Evolutionary conservation across 35 echinoderm and acorn worm genomes (phyloP).

Genomic region (Stichopus chloronotus): DNA sequence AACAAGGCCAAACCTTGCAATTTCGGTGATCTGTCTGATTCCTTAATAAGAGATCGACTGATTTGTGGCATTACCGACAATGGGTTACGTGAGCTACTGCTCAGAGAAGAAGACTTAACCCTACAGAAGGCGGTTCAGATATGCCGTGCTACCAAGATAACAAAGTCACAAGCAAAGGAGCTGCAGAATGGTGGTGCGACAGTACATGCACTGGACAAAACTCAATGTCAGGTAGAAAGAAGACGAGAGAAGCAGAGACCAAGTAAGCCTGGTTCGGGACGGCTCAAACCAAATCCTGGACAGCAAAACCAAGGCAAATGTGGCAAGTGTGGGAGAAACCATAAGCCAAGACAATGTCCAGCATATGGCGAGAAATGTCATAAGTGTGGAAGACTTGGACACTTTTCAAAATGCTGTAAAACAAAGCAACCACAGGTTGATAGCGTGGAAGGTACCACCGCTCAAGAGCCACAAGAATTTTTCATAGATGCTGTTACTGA

Average conservation of each 20-base stretch:
- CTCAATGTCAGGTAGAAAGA: background rate
- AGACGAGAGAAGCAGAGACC: background rate
- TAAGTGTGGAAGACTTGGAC: background rate
- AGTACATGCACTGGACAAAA: background rate
- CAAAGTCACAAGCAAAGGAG: background rate
- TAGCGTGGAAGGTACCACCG: slow-evolving; percentile 23
- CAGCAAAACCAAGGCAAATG: background rate
- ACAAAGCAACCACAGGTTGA: background rate
- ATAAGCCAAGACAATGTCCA: background rate
- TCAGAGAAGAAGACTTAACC: slow-evolving; percentile 23
- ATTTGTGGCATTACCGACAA: slow-evolving; percentile 52
- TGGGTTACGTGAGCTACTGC: slow-evolving; percentile 21
- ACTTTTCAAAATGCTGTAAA: slow-evolving; percentile 34
- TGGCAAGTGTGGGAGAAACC: slow-evolving; percentile 48
- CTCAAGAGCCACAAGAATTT: background rate
- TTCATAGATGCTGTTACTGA: slow-evolving; percentile 27
- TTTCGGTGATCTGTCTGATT: slow-evolving; percentile 28
- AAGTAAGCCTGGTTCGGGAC: too few relatives aligned
- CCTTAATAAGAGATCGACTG: slow-evolving; percentile 38
- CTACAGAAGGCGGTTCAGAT: slow-evolving; percentile 17
- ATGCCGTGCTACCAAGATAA: slow-evolving; percentile 34
- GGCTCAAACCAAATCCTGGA: background rate
- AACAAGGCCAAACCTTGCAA: slow-evolving; percentile 52
- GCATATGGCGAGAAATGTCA: slow-evolving; percentile 8
- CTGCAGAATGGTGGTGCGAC: background rate